Evolutionary conservation across 2,888 invertebrate genomes (phyloP).

Genomic region (Syrphus vitripennis): DNA sequence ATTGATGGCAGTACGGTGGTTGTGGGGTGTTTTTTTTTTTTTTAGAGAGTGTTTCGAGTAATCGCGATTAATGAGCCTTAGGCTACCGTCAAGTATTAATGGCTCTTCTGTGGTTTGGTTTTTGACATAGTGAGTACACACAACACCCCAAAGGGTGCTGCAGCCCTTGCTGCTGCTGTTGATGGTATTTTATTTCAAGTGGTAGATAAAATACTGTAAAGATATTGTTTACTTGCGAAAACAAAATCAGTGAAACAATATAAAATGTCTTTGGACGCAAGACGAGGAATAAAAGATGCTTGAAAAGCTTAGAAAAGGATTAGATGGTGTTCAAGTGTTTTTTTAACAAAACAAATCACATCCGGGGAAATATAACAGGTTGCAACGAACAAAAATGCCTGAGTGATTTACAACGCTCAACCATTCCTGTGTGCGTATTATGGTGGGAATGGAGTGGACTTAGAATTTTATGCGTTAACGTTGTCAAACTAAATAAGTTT

Average conservation of each 20-base stretch:
- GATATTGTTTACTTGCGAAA: not conserved
- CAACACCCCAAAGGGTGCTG: not conserved
- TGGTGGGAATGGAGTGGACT: too few relatives aligned
- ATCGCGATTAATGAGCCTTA: constrained; percentile 61
- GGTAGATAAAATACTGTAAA: not conserved
- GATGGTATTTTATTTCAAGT: constrained; percentile 20
- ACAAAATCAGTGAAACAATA: constrained; percentile 10
- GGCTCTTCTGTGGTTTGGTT: constrained; percentile 40
- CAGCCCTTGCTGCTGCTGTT: not conserved
- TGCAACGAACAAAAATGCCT: too few relatives aligned
- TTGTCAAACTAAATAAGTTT: too few relatives aligned
- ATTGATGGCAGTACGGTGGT: not conserved
- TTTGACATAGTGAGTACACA: not conserved
- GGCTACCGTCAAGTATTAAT: constrained; percentile 43
- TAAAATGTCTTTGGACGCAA: not conserved
- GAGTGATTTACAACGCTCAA: too few relatives aligned
- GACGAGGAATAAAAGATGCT: not conserved
- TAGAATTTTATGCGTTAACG: too few relatives aligned
- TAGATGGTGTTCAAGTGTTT: not conserved
- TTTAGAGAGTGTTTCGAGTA: constrained; percentile 26
- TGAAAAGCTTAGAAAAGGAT: not conserved
- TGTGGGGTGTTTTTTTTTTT: not conserved
- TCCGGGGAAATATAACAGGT: too few relatives aligned
- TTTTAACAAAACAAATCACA: not conserved
- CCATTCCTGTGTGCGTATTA: too few relatives aligned